phyloP scores from a whole-genome alignment of 2,797 vertebrate genomes.

The Microctenopoma steveboyesi region DNA sequence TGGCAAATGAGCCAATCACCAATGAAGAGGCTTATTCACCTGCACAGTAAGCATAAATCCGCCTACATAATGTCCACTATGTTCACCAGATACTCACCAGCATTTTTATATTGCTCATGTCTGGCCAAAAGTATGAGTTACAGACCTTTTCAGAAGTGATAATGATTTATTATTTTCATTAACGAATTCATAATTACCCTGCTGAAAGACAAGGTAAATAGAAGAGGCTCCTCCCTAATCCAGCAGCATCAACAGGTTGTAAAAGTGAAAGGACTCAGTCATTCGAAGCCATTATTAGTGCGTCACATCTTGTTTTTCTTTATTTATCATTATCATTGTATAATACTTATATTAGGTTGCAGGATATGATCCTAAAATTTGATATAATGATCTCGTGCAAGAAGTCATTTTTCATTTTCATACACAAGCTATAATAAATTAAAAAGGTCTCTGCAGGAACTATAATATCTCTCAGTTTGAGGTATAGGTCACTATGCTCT shows the following conservation, averaged over 20 bases:
- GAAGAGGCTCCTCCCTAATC: constrained; percentile 14
- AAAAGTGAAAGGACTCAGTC: constrained; percentile 25
- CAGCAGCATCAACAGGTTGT: constrained; percentile 27
- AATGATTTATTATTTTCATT: background rate
- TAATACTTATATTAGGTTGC: constrained; percentile 41
- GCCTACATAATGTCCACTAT: background rate
- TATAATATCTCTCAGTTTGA: constrained; percentile 73
- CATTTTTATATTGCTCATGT: no score
- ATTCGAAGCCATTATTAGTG: constrained; percentile 27
- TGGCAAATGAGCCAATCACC: no score
- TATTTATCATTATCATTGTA: constrained; percentile 43
- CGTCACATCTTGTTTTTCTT: constrained; percentile 36
- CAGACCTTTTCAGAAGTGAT: constrained; percentile 7
- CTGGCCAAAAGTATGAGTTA: background rate
- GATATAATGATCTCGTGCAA: constrained; percentile 42
- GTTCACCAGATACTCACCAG: background rate
- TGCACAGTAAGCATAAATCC: no score
- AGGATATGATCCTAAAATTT: constrained; percentile 44
- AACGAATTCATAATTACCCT: constrained; percentile 12
- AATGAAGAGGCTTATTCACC: no score
- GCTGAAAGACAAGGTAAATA: background rate
- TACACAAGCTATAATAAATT: constrained; percentile 60
- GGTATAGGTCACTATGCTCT: constrained; percentile 77
- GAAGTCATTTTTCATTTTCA: constrained; percentile 58
- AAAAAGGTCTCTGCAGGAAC: constrained; percentile 63